phyloP scores from a whole-genome alignment of 2,797 vertebrate species.

The Rallus crepitans region DNA sequence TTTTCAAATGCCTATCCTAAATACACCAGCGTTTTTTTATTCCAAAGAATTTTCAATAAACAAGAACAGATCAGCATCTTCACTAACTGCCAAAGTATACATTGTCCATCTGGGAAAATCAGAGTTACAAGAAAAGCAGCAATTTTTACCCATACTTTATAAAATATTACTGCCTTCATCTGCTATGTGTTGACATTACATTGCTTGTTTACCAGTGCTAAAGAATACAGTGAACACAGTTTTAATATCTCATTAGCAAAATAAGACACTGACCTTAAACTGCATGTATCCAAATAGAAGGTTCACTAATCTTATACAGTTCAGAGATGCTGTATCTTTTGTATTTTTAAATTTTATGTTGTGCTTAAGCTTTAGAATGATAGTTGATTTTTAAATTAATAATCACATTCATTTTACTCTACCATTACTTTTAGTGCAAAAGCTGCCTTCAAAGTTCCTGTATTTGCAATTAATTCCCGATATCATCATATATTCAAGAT shows the following conservation, averaged over 20 bases:
- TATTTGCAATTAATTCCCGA: not conserved
- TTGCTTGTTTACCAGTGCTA: not conserved
- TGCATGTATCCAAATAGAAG: not conserved
- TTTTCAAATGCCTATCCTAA: not conserved
- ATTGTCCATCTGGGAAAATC: not conserved
- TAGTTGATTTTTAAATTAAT: not conserved
- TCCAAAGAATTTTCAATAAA: slow-evolving; percentile 6
- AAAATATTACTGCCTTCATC: not conserved
- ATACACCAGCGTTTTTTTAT: not conserved
- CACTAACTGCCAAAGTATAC: not conserved
- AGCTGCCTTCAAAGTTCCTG: not conserved
- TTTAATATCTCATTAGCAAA: not conserved
- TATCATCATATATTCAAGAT: not conserved
- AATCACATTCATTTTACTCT: not conserved
- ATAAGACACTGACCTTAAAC: not conserved
- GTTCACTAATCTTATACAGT: not conserved
- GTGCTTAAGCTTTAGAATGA: not conserved
- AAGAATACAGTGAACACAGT: not conserved
- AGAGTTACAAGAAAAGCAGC: not conserved
- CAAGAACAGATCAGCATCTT: not conserved
- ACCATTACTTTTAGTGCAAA: not conserved
- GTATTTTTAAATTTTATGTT: not conserved
- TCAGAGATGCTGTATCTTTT: not conserved
- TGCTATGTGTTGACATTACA: not conserved
- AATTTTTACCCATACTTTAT: not conserved